These are phyloP conservation scores for Crypturellus tataupa DNA, from an alignment of 2,797 vertebrate species.

Conservation along the genomic window DNA sequence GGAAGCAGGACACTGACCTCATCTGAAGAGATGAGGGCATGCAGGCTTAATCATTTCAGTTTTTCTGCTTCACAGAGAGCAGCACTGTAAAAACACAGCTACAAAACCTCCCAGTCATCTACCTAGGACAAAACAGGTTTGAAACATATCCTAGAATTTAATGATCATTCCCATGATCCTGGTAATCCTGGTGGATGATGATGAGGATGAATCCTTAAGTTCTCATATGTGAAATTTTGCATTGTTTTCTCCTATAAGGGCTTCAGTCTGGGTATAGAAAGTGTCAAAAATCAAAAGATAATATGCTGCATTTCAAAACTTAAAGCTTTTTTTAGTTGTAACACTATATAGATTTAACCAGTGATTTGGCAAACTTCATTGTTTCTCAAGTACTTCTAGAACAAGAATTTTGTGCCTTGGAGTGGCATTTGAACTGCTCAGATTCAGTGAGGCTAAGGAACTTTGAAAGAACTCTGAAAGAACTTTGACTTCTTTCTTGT, in stretches of 20 bases:
- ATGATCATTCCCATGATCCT: not conserved
- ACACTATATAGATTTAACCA: not conserved
- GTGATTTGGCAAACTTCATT: not conserved
- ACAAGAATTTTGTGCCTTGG: not conserved
- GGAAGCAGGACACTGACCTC: not conserved
- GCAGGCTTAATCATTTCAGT: not conserved
- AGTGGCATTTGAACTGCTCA: not conserved
- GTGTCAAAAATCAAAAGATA: not conserved
- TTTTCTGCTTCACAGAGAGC: not conserved
- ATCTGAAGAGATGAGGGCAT: not conserved
- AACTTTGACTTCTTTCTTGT: not conserved
- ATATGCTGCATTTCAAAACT: not conserved
- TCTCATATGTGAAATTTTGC: not conserved
- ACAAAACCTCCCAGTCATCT: not conserved
- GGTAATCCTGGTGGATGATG: not conserved
- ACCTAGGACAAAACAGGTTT: rapidly evolving
- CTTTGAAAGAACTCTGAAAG: not conserved
- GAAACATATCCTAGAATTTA: not conserved
- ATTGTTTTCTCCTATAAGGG: not conserved
- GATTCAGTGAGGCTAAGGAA: not conserved
- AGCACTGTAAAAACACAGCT: not conserved
- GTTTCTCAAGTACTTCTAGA: not conserved
- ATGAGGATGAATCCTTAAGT: not conserved
- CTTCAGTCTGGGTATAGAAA: not conserved
- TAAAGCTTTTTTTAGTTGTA: not conserved